phyloP scores from a whole-genome alignment of 2,797 vertebrate genomes.

The Anabas testudineus region DNA sequence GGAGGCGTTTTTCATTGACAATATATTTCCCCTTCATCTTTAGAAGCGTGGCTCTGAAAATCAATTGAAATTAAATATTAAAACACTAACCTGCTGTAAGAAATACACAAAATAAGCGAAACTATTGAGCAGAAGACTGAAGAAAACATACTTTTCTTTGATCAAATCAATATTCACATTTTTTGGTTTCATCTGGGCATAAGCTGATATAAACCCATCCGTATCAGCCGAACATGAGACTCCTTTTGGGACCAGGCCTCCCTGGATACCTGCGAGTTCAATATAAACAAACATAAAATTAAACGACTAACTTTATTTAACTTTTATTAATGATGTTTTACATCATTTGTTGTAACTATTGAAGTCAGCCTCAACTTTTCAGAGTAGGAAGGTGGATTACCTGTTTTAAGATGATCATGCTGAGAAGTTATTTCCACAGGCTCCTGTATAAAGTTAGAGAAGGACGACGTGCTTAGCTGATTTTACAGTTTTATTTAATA shows the following conservation, averaged over 20 bases:
- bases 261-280: conserved; percentile 15
- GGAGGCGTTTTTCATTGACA: conserved; percentile 38
- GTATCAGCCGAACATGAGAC: background rate
- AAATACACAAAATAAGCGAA: background rate
- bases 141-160: conserved; percentile 42
- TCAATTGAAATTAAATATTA: background rate
- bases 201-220: background rate
- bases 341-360: background rate
- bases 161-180: conserved; percentile 1
- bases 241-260: background rate
- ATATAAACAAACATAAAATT: too few relatives aligned
- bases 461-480: background rate
- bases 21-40: conserved; percentile 30
- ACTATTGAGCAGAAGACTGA: background rate
- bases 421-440: background rate
- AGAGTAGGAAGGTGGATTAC: background rate
- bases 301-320: background rate
- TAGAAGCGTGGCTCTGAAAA: conserved; percentile 25
- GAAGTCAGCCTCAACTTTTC: conserved; percentile 3
- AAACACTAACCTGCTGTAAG: background rate
- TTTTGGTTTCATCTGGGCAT: background rate
- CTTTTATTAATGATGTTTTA: background rate
- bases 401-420: background rate
- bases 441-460: conserved; percentile 18
- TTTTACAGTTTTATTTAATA: too few relatives aligned